A percentile compares a stretch with the other conserved stretches of the same genome.
Evolutionary conservation across 2,888 invertebrate genomes (phyloP).

Genomic region (Atethmia centrago): DNA sequence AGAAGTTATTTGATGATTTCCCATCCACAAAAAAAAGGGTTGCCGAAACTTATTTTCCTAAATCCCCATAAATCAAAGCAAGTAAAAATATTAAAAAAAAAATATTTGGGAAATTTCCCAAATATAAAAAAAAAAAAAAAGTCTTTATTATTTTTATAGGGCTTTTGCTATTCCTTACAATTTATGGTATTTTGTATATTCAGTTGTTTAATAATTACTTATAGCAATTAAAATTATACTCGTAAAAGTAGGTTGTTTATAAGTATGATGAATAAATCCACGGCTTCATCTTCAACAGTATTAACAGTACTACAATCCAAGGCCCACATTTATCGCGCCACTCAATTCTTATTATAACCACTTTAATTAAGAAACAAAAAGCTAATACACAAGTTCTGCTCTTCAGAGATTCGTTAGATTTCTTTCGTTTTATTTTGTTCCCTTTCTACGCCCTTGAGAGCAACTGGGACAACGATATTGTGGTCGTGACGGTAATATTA

Average conservation of each 20-base stretch:
- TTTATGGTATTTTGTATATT: too few relatives aligned
- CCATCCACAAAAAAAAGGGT: too few relatives aligned
- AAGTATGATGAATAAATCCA: background rate
- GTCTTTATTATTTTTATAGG: too few relatives aligned
- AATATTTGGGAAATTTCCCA: too few relatives aligned
- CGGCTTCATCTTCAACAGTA: background rate
- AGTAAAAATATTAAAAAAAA: too few relatives aligned
- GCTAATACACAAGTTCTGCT: conserved; percentile 55
- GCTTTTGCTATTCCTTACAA: too few relatives aligned
- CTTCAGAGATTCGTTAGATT: conserved; percentile 38
- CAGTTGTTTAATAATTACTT: too few relatives aligned
- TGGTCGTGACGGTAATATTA: conserved; percentile 64
- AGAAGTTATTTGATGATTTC: too few relatives aligned
- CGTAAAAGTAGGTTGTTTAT: background rate
- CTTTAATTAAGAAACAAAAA: conserved; percentile 64
- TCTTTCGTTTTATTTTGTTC: conserved; percentile 57
- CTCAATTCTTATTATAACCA: conserved; percentile 24
- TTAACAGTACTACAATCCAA: background rate
- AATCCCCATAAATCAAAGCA: too few relatives aligned
- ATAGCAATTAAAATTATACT: too few relatives aligned
- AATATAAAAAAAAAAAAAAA: too few relatives aligned
- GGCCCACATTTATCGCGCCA: background rate
- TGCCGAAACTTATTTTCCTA: too few relatives aligned
- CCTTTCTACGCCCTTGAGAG: conserved; percentile 47
- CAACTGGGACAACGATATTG: conserved; percentile 65